These are phyloP conservation scores for Pocota personata DNA, from an alignment of 2,888 invertebrate species.

Conservation along the genomic window DNA sequence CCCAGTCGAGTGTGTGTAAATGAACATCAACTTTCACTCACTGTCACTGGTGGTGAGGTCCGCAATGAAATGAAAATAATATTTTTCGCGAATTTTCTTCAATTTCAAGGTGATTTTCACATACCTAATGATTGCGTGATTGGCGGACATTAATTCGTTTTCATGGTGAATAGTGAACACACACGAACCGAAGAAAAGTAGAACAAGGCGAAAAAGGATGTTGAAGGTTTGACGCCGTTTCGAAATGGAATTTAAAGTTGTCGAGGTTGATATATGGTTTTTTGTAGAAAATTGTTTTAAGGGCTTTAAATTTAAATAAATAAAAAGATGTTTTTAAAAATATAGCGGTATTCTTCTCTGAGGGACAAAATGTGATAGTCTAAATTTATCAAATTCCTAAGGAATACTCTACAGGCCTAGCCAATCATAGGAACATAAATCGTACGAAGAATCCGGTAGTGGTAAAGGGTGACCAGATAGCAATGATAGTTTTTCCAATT, in stretches of 20 bases:
- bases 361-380: too few species aligned
- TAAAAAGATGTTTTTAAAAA: too few species aligned
- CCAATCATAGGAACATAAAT: too few species aligned
- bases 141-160: conserved; percentile 28
- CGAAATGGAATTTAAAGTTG: background rate
- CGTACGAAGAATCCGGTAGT: too few species aligned
- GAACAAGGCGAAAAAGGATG: conserved; percentile 22
- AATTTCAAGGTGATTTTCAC: conserved; percentile 49
- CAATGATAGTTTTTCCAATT: too few species aligned
- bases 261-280: background rate
- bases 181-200: background rate
- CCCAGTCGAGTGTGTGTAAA: conserved; percentile 7
- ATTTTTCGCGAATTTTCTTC: conserved; percentile 18
- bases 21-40: conserved; percentile 23
- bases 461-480: too few species aligned
- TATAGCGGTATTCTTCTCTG: too few species aligned
- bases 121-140: conserved; percentile 51
- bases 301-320: background rate
- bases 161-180: background rate
- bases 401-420: too few species aligned
- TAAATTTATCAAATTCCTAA: too few species aligned
- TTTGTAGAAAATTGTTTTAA: background rate
- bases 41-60: background rate
- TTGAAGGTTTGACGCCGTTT: background rate
- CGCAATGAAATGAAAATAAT: background rate